Percentiles rank a stretch among this genome's conserved stretches.
phyloP scores from a whole-genome alignment of 2,113 vertebrate species.

The Trematocara zebra region DNA sequence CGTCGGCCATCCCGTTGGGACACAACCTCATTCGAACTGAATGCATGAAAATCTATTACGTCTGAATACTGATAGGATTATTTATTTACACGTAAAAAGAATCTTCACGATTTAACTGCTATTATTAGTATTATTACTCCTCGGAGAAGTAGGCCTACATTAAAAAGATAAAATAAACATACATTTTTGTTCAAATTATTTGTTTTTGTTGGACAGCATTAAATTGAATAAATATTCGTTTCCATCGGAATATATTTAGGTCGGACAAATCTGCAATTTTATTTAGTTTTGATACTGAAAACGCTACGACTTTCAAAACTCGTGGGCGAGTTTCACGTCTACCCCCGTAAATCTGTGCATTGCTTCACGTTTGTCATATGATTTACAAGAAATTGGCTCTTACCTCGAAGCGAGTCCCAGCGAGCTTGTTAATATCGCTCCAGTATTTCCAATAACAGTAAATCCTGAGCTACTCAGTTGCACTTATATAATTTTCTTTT shows the following conservation, averaged over 20 bases:
- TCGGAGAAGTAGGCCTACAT: not conserved
- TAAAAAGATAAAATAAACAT: not conserved
- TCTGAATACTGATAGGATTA: constrained; percentile 40
- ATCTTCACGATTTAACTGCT: not conserved
- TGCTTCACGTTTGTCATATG: constrained; percentile 37
- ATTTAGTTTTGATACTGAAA: not conserved
- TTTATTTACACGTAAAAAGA: not conserved
- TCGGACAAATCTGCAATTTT: not conserved
- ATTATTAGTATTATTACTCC: not conserved
- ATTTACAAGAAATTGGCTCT: constrained; percentile 46
- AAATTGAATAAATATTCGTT: not conserved
- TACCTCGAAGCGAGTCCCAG: not conserved
- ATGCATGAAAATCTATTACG: constrained; percentile 48
- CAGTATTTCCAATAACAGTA: not conserved
- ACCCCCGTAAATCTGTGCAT: constrained; percentile 19
- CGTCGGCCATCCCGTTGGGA: constrained; percentile 63
- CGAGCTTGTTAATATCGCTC: not conserved
- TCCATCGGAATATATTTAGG: not conserved
- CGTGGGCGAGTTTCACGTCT: constrained; percentile 7
- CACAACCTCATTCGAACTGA: constrained; percentile 31
- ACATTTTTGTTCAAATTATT: not conserved
- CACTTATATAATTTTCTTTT: not conserved
- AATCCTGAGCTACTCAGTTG: not conserved
- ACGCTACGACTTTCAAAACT: not conserved
- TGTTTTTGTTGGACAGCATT: not conserved